Percentiles rank a stretch among this genome's conserved stretches.
Conservation (phyloP, 1,140 invertebrate species). For the Drosophila equinoxialis region DNA sequence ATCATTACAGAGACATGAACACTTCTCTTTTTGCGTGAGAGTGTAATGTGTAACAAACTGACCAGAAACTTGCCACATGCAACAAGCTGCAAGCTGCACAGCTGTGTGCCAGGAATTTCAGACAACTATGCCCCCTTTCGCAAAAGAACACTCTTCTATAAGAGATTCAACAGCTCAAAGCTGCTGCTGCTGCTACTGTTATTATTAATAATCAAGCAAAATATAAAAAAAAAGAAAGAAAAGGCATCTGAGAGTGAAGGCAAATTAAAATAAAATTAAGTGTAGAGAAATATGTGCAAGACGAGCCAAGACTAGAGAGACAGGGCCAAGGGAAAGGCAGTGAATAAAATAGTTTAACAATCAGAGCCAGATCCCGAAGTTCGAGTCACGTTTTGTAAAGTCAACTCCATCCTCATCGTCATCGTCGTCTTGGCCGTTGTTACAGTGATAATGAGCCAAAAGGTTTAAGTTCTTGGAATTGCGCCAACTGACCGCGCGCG, state of each 20-base stretch:
- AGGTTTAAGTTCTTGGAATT: conserved; percentile 62
- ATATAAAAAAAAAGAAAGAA: conserved; percentile 36
- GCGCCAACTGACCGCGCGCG: conserved; percentile 49
- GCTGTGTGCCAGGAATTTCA: conserved; percentile 69
- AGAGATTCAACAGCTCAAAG: conserved; percentile 15
- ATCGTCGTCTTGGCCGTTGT: conserved; percentile 15
- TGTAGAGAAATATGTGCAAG: conserved; percentile 29
- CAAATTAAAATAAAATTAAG: conserved; percentile 68
- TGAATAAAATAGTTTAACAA: conserved; percentile 61
- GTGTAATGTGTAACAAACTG: conserved; percentile 33
- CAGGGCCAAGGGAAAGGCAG: conserved; percentile 24
- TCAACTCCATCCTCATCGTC: not conserved
- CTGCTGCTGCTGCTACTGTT: conserved; percentile 37
- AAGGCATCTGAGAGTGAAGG: conserved; percentile 6
- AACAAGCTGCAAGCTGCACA: conserved; percentile 45
- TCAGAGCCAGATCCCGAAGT: conserved; percentile 30
- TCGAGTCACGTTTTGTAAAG: conserved; percentile 54
- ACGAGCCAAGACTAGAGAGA: not conserved
- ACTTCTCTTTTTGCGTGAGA: conserved; percentile 17
- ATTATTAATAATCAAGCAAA: conserved; percentile 57
- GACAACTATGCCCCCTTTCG: conserved; percentile 57
- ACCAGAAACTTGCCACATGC: conserved; percentile 56
- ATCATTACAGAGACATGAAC: too few species aligned
- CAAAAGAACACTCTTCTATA: conserved; percentile 11
- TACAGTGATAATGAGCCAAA: conserved; percentile 54